Evolutionary conservation across 2,888 invertebrate species (phyloP).

Genomic region (Pseudoips prasinana): DNA sequence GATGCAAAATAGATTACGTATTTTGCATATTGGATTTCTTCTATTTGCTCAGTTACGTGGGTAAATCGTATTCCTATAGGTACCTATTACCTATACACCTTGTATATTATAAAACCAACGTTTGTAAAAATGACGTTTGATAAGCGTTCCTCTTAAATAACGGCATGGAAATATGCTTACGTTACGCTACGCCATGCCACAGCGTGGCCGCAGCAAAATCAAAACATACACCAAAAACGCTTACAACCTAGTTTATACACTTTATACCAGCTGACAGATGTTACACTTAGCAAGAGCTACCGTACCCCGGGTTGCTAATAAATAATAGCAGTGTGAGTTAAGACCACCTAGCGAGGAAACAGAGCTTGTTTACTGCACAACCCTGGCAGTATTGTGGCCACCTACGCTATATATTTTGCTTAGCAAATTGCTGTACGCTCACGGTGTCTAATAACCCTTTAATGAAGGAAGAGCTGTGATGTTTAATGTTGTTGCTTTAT

Average conservation of each 20-base stretch:
- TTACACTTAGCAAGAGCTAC: conserved; percentile 56
- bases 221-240: conserved; percentile 21
- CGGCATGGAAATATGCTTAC: too few species aligned
- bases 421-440: conserved; percentile 76
- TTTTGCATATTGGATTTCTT: too few species aligned
- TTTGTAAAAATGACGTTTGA: too few species aligned
- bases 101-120: too few species aligned
- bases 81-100: too few species aligned
- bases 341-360: conserved; percentile 78
- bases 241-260: conserved; percentile 25
- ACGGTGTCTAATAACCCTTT: conserved; percentile 77
- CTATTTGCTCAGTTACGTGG: too few species aligned
- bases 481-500: conserved; percentile 35
- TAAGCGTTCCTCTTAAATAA: too few species aligned
- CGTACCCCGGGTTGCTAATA: conserved; percentile 67
- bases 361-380: conserved; percentile 68
- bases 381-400: conserved; percentile 70
- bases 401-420: conserved; percentile 78
- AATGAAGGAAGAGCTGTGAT: conserved; percentile 61
- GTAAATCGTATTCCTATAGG: too few species aligned
- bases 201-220: too few species aligned
- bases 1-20: too few species aligned
- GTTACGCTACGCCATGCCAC: too few species aligned
- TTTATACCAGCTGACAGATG: conserved; percentile 47
- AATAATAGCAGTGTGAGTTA: conserved; percentile 77